Base-by-base conservation (phyloP, 2,797 vertebrate genomes). In the Glyptemys insculpta region DNA sequence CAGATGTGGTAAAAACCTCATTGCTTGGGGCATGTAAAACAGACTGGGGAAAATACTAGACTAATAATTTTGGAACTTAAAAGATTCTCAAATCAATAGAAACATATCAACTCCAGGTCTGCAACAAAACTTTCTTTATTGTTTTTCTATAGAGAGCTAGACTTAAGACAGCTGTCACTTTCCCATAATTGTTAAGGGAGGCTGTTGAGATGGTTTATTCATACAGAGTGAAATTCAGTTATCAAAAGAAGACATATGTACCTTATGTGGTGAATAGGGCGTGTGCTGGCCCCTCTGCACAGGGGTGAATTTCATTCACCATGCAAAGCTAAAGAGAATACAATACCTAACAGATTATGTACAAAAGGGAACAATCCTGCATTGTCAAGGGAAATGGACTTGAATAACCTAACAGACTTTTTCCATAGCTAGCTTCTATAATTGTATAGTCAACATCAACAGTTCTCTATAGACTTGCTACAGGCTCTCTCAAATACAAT, bases 331-430 rank as follows among this genome's bases (percentile, higher is more conserved):
- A 79, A 25, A n/a, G 86, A 87, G 79, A 83, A 9, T 49, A 68
- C 52, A 87, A 81, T 2, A 89, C 93, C 96, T 93, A 96, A 97
- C n/a, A 74, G 37, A 91, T 93, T 90, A 89, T 3, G 44, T 34
- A 91, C 76, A 91, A 79, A 96, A 94, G 80, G 87, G 91, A 94
- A 96, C 92, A 96, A 91, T 31, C 0, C 6, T 65, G 87, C 85
- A 84, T 10, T 91, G 79, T 89, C 85, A 89, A 18, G 4, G 59
- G 85, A 96, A 81, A 74, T 1, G 91, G 94, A 96, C 97, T 87
- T 91, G 94, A 96, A 96, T 89, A 96, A 91, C 94, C 81, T 92
- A 95, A 25, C 89, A 95, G 93, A 95, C 88, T 94, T 90, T 96
- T 85, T 62, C 29, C 5, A 62, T 62, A 62, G 29, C 29, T 62